A percentile compares a stretch with the other conserved stretches of the same genome.
Conservation (phyloP, 2,797 vertebrate genomes). For the Microtus agrestis region DNA sequence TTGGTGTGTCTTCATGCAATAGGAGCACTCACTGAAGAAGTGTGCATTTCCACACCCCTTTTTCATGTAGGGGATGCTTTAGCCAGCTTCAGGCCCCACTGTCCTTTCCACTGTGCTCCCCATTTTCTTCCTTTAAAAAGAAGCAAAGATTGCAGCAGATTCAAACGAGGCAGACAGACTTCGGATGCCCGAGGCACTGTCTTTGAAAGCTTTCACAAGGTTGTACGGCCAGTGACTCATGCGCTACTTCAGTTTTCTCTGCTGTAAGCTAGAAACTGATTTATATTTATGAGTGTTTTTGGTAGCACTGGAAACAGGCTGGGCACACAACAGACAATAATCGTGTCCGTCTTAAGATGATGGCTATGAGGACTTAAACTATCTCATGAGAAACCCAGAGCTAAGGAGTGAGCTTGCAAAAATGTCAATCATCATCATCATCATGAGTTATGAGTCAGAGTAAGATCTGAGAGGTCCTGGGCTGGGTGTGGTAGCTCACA, state of each 20-base stretch:
- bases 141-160: not conserved
- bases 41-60: not conserved
- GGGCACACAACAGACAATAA: conserved; percentile 15
- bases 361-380: conserved; percentile 22
- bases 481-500: not conserved
- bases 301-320: conserved; percentile 17
- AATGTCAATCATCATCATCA: conserved; percentile 2
- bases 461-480: conserved; percentile 28
- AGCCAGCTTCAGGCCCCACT: not conserved
- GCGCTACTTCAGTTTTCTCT: conserved; percentile 38
- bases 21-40: conserved; percentile 13
- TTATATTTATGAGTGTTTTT: conserved; percentile 35
- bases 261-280: conserved; percentile 39
- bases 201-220: conserved; percentile 34
- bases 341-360: not conserved
- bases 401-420: not conserved
- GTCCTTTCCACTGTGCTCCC: not conserved
- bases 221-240: not conserved
- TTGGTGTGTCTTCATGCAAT: not conserved
- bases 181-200: not conserved
- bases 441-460: conserved; percentile 37
- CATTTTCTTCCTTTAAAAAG: not conserved
- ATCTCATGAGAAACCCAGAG: not conserved
- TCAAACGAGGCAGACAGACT: not conserved
- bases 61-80: not conserved